phyloP scores from a whole-genome alignment of 2,888 invertebrate genomes.

The Pomacea canaliculata region DNA sequence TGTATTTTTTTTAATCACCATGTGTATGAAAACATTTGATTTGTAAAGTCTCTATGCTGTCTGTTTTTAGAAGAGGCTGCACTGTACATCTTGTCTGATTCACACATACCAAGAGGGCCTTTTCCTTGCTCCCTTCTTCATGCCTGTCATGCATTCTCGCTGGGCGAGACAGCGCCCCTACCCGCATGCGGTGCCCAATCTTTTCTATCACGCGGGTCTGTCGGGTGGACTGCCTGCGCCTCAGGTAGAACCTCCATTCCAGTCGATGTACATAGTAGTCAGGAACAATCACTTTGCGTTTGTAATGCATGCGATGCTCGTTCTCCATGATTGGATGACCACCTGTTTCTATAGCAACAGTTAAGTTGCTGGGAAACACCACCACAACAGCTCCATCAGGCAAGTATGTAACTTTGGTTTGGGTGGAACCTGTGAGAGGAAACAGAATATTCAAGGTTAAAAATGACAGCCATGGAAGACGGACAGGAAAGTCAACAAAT shows the following conservation, averaged over 20 bases:
- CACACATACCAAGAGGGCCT: slow-evolving; percentile 65
- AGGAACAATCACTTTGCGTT: slow-evolving; percentile 66
- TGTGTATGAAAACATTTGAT: too few relatives aligned
- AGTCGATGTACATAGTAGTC: slow-evolving; percentile 79
- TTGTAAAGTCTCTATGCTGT: too few relatives aligned
- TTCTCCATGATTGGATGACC: slow-evolving; percentile 88
- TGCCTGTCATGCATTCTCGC: slow-evolving; percentile 64
- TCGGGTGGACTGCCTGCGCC: slow-evolving; percentile 73
- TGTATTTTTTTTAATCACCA: too few relatives aligned
- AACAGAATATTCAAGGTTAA: not conserved
- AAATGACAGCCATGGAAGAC: not conserved
- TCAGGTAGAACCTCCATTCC: slow-evolving; percentile 94
- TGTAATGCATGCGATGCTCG: slow-evolving; percentile 65
- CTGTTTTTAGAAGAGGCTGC: not conserved
- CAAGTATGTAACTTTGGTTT: slow-evolving; percentile 65
- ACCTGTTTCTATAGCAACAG: slow-evolving; percentile 89
- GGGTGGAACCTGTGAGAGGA: slow-evolving; percentile 52
- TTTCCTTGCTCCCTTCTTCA: slow-evolving; percentile 63
- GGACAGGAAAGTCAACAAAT: not conserved
- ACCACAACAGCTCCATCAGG: slow-evolving; percentile 67
- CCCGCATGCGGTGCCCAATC: slow-evolving; percentile 65
- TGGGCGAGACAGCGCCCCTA: slow-evolving; percentile 63
- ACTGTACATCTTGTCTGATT: slow-evolving; percentile 1
- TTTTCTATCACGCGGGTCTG: slow-evolving; percentile 51
- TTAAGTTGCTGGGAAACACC: slow-evolving; percentile 67